Evolutionary conservation across 1,140 invertebrate species (phyloP), one percentile per base, ranked within the genome.

Genomic region (Ruditapes philippinarum): DNA sequence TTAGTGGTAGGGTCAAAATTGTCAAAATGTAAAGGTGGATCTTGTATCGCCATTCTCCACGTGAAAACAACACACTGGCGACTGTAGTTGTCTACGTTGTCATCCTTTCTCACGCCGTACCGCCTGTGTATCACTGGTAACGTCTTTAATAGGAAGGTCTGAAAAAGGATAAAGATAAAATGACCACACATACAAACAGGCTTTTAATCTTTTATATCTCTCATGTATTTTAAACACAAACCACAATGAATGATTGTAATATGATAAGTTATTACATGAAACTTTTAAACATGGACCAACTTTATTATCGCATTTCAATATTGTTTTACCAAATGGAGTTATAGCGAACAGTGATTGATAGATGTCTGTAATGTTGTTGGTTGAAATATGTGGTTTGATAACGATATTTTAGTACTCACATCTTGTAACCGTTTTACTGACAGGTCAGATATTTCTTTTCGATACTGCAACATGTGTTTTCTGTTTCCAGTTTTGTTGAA

Each of bases 401-500:
- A n/a, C n/a, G 14, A 45, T 45, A 45, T 45, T 7, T 45, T 45
- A 54, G 22, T 22, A 74, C 83, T 76, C 33, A 86, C 84, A 40
- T 86, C 84, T 65, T 86, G 84, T 45, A 86, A 31, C 22, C 84
- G 70, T 42, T 86, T 86, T 19, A 86, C 57, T 17, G 70, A 31
- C 19, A 86, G 51, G 25, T 76, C 84, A 0, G 84, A 57, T n/a
- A 86, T 73, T 62, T 86, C 84, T 45, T 78, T 74, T 19, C 84
- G 42, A 42, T 86, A 86, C 36, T 62, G 84, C 19, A 86, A 3
- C 51, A 86, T 86, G n/a, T 78, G 74, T 78, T 78, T 86, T n/a
- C 42, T n/a, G 36, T 78, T 40, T 31, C 84, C 73, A 40, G 70
- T 86, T 49, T 78, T 86, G 19, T 73, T 42, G 33, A 86, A 68